Evolutionary conservation across 2,888 invertebrate species (phyloP), one percentile per base, ranked within the genome.

Genomic region (Cylindroiulus punctatus): DNA sequence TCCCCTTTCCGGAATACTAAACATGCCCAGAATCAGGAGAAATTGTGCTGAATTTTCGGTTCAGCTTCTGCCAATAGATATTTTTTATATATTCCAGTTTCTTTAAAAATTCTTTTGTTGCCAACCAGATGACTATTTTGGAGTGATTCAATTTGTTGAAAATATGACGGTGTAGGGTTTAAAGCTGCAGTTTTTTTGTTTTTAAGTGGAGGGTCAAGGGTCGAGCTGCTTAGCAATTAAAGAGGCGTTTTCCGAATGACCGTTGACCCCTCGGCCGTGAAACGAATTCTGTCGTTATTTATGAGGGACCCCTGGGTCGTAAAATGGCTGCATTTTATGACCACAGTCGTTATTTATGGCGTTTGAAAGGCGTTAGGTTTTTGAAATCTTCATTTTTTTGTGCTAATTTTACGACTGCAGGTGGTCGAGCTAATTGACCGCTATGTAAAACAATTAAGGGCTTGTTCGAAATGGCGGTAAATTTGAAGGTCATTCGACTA

Each of bases 391-490:
- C 1, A 4, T n/a, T 57, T 57, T 57, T 57, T 57, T n/a, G 5
- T 42, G 42, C 19, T n/a, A 19, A 57, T 57, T 57, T 57, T 57
- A 57, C n/a, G 57, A 57, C 57, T 57, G 57, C 57, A 57, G 57
- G 57, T 57, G 57, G 57, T 22, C 57, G 57, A 19, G 8, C 57
- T 57, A 57, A 57, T 57, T 57, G 57, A 57, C 57, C 57, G 57
- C n/a, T 22, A 57, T 57, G 57, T 57, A 57, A 57, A 57, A 57
- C 57, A 57, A 57, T 57, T 57, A 57, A 57, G 57, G 22, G 19
- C 22, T 57, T 57, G 57, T 57, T n/a, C 57, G 19, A 22, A 57
- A 8, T 19, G n/a, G 19, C n/a, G n/a, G 57, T 22, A 4, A n/a
- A 19, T 57, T 2, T n/a, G n/a, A n/a, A n/a, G n/a, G n/a, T n/a